Evolutionary conservation across 2,888 invertebrate genomes (phyloP).

Genomic region (Liodrosophila aerea): DNA sequence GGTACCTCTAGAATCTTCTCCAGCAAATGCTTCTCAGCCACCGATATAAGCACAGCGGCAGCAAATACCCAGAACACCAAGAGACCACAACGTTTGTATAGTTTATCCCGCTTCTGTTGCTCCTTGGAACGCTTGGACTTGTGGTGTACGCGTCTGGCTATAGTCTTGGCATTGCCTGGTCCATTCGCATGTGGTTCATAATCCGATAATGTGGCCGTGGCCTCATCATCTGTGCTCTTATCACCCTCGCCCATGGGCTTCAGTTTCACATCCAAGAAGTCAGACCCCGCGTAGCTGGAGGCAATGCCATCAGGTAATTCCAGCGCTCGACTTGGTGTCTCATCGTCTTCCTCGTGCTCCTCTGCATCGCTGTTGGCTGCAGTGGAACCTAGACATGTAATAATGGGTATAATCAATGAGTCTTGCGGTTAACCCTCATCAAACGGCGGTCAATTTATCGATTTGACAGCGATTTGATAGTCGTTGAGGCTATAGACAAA

Average conservation of each 20-base stretch:
- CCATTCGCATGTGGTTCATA: conserved; percentile 55
- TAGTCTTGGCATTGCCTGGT: conserved; percentile 58
- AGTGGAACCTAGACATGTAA: conserved; percentile 55
- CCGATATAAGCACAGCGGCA: conserved; percentile 73
- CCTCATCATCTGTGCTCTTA: conserved; percentile 76
- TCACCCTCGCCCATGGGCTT: conserved; percentile 35
- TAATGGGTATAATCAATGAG: conserved; percentile 28
- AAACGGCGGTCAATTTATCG: conserved; percentile 38
- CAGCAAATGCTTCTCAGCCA: conserved; percentile 79
- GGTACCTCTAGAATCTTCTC: conserved; percentile 80
- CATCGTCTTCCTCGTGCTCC: conserved; percentile 51
- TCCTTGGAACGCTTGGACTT: conserved; percentile 69
- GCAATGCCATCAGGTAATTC: conserved; percentile 27
- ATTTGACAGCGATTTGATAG: conserved; percentile 33
- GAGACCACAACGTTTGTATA: conserved; percentile 70
- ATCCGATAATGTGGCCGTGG: conserved; percentile 73
- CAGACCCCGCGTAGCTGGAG: conserved; percentile 66
- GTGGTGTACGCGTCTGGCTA: conserved; percentile 55
- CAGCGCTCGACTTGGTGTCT: conserved; percentile 13
- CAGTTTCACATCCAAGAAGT: conserved; percentile 57
- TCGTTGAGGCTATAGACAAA: conserved; percentile 26
- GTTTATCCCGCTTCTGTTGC: conserved; percentile 61
- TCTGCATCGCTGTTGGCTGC: conserved; percentile 58
- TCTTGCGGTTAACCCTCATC: conserved; percentile 12
- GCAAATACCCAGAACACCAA: conserved; percentile 78